Evolutionary conservation across 2,113 vertebrate species (phyloP), one percentile per base, ranked within the genome.

Genomic region (Oreochromis spilurus): DNA sequence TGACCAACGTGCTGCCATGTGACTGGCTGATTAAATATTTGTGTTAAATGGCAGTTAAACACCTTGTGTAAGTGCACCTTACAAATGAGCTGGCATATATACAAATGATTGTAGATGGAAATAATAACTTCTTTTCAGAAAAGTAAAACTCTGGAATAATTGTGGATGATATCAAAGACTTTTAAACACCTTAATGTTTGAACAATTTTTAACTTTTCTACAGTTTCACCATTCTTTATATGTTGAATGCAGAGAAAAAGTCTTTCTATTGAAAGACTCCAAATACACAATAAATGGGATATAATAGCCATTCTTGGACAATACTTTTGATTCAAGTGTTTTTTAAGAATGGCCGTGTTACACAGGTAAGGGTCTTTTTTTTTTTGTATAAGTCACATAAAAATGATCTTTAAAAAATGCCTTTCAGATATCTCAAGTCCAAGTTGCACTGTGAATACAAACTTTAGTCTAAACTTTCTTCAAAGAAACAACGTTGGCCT

Each of bases 401-500:
- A 62, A 79, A 57, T 50, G 24, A 60, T 43, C 12, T 24, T 13
- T 7, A 16, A 52, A 58, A 40, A 45, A 65, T 83, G 84, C 62
- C 83, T 91, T 89, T 92, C 34, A 87, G 89, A 87, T 52, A 38
- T 60, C 26, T 80, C 26, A 67, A 70, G 45, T 91, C 90, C 89
- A 93, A 93, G 80, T 85, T 83, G 60, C 84, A 89, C 89, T 92
- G 87, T 79, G 84, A 87, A 70, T 83, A 75, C 43, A 90, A 94
- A 95, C 90, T 95, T 91, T 78, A 88, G 86, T 84, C 82, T 77
- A 89, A 95, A 95, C 93, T 96, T 95, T 96, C 93, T 91, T 94
- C 82, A 87, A 90, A 94, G 91, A 92, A 93, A 92, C 90, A 94
- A 90, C 94, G 45, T 86, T 93, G 92, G 94, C 92, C 94, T 93